Base-by-base conservation (phyloP, 2,888 invertebrate species). In the Diabrotica balteata region DNA sequence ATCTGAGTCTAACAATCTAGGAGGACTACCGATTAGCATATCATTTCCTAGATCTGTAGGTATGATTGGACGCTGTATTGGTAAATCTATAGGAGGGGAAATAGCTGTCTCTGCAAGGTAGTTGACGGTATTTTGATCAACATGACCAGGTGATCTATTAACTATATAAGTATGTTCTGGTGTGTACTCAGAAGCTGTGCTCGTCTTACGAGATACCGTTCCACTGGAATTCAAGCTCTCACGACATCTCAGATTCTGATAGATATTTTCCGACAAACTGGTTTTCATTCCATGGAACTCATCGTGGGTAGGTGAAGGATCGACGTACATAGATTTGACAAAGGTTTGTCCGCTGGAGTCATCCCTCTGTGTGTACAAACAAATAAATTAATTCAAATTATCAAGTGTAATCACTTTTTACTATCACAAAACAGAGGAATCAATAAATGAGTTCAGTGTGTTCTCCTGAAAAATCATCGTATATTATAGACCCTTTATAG, bases 161-260 rank as follows among this genome's bases (percentile, higher is more conserved):
- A 78, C 77, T 46, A 80, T 77, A 64, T 81, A 82, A 10, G 87
- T 87, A 72, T 86, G 86, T 70, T 88, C 88, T 0, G 88, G 87
- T 22, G 87, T 87, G 73, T 87, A 87, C 70, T 88, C 88, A 22
- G 87, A 87, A 7, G 87, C 85, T 0, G 88, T 87, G 76, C 87
- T 87, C 0, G 88, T 87, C 75, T 88, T 88, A n/a, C 88, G 81
- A 0, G 87, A 87, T 4, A 85, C 83, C 0, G 84, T 84, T 22
- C 83, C 84, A 71, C 83, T 84, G 64, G 84, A 84, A 72, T 84
- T 84, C 45, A 84, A 71, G 64, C 85, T 85, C 63, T 85, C 84
- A 42, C 84, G 73, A 66, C 80, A 79, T 59, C 74, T 77, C 8
- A 83, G 72, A 65, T 81, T 81, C 55, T 80, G 80, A 43, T 76